Evolutionary conservation across 2,888 invertebrate species (phyloP).

Genomic region (Coelinius sp.): DNA sequence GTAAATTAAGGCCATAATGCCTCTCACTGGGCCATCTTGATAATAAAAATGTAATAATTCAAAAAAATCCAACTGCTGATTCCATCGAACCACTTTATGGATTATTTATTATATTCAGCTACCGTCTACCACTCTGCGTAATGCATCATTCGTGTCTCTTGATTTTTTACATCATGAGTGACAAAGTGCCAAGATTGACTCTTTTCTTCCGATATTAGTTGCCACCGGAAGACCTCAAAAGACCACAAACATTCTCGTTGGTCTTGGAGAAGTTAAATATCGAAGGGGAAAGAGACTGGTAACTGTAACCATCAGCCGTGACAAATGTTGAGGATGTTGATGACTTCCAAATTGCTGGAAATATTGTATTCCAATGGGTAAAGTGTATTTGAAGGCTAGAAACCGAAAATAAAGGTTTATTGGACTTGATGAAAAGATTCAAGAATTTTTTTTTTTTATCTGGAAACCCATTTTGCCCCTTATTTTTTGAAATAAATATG

Average conservation of each 20-base stretch:
- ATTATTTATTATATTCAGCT: slow-evolving; percentile 28
- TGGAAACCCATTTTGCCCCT: no score
- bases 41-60: slow-evolving; percentile 12
- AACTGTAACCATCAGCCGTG: neutral
- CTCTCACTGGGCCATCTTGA: slow-evolving; percentile 29
- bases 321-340: neutral
- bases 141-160: slow-evolving; percentile 12
- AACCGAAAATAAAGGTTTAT: no score
- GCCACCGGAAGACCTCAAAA: slow-evolving; percentile 3
- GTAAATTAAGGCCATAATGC: slow-evolving; percentile 15
- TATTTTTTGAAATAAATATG: no score
- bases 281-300: neutral
- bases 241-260: neutral
- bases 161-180: neutral
- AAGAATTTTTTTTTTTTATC: no score
- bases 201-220: neutral
- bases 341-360: neutral
- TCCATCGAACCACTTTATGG: slow-evolving; percentile 16
- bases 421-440: no score
- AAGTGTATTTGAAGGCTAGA: neutral
- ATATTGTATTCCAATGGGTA: neutral
- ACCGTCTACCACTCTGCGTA: slow-evolving; percentile 17
- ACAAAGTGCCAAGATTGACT: no score
- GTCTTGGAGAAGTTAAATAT: neutral
- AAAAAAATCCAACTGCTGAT: neutral